Evolutionary conservation across 2,113 vertebrate species (phyloP), one percentile per base, ranked within the genome.

Genomic region (Globicephala melas): DNA sequence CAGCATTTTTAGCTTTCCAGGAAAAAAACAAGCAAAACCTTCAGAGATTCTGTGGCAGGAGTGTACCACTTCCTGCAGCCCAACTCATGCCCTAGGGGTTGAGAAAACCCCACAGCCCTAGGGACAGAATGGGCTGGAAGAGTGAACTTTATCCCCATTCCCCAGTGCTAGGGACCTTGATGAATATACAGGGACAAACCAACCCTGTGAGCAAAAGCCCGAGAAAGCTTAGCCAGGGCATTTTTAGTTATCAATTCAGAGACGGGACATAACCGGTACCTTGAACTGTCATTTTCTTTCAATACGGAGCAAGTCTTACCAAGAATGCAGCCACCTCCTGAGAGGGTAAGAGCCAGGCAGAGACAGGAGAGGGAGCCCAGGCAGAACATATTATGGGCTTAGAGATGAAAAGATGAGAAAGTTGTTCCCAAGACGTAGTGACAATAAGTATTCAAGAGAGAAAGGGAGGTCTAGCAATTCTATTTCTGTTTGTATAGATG

Each of bases 351-450:
- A 36, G 33, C 20, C 2, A 68, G 62, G 20, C 11, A 20, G 41
- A 84, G 26, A 36, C 5, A 20, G 2, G 13, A 28, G 38, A 33
- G 18, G 6, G 4, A 20, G 62, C 26, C 11, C 38, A 15, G 71
- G 21, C 1, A 5, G 71, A 26, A 11, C 0, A 0, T 26, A 5
- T 0, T 25, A 11, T 33, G 3, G 33, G n/a, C 38, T 6, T 3
- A 25, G 23, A 70, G 55, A 8, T 2, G 5, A 23, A 3, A 0
- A 0, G 0, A 8, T 20, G 36, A 23, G 8, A 93, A 68, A 76
- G 55, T 10, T n/a, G 8, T 60, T 33, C 33, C 62, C 55, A 53
- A 92, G 60, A 41, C 6, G 17, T 1, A 7, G 28, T 10, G 44
- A 33, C 17, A 38, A 2, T 8, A 2, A 5, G 1, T 36, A 9